Conservation (phyloP, 2,888 invertebrate genomes). For the Xestia rhomboidea region DNA sequence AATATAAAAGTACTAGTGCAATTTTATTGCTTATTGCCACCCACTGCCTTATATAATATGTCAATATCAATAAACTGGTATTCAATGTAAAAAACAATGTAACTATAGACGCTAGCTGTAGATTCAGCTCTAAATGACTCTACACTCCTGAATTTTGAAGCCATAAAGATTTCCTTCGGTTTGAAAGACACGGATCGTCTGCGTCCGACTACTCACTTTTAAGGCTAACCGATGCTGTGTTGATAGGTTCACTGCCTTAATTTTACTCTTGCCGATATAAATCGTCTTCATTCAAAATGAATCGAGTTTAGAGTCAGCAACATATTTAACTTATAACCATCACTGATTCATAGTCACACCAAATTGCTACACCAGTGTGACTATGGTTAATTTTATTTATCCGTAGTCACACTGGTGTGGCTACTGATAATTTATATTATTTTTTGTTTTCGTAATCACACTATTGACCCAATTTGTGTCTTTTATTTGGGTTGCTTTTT, state of each 20-base stretch:
- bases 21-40: constrained; percentile 37
- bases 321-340: not conserved
- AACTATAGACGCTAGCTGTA: constrained; percentile 38
- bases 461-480: no score
- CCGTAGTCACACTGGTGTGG: no score
- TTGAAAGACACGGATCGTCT: not conserved
- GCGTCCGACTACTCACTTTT: not conserved
- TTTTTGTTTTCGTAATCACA: no score
- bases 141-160: not conserved
- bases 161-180: not conserved
- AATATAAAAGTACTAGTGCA: constrained; percentile 2
- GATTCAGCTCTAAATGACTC: constrained; percentile 15
- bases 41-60: constrained; percentile 53
- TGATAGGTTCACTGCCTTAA: not conserved
- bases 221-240: not conserved
- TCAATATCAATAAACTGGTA: constrained; percentile 32
- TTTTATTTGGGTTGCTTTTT: no score
- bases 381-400: no score
- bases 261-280: not conserved
- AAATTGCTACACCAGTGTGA: no score
- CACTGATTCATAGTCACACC: no score
- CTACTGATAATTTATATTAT: no score
- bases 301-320: not conserved
- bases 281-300: not conserved
- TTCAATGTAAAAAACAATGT: constrained; percentile 15